These are phyloP conservation scores for Megathymus violae DNA, from an alignment of 1,140 invertebrate genomes.

Conservation along the genomic window DNA sequence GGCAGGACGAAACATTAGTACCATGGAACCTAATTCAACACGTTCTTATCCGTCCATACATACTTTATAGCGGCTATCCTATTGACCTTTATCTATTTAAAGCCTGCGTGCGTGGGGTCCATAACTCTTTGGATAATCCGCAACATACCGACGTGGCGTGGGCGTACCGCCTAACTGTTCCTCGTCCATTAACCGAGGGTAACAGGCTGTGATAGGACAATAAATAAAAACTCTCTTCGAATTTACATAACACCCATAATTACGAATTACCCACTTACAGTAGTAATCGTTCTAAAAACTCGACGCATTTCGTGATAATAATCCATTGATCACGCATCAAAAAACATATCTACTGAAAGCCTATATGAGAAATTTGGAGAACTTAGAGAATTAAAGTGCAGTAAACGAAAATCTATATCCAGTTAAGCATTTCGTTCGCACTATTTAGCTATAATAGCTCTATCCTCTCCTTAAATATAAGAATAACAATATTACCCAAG, in stretches of 20 bases:
- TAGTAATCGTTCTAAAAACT: slow-evolving; percentile 22
- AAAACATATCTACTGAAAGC: no score
- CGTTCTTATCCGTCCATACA: slow-evolving; percentile 14
- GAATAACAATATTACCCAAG: slow-evolving; percentile 42
- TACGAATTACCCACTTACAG: slow-evolving; percentile 21
- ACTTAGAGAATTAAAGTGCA: background rate
- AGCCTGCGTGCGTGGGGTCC: slow-evolving; percentile 49
- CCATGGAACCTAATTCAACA: background rate
- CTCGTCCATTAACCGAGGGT: slow-evolving; percentile 38
- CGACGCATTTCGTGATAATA: slow-evolving; percentile 26
- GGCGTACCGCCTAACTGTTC: slow-evolving; percentile 47
- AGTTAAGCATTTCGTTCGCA: slow-evolving; percentile 10
- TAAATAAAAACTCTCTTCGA: slow-evolving; percentile 29
- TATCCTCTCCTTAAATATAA: slow-evolving; percentile 41
- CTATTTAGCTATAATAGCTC: slow-evolving; percentile 33
- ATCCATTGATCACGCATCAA: slow-evolving; percentile 16
- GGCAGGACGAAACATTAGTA: no score
- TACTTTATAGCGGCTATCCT: slow-evolving; percentile 28
- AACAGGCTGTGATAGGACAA: slow-evolving; percentile 26
- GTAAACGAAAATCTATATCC: slow-evolving; percentile 17
- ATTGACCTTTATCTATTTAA: slow-evolving; percentile 46
- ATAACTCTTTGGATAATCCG: slow-evolving; percentile 52
- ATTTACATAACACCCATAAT: slow-evolving; percentile 30
- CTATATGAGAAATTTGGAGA: background rate
- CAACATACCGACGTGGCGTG: slow-evolving; percentile 42